A percentile compares a stretch with the other conserved stretches of the same genome.
phyloP scores from a whole-genome alignment of 2,113 vertebrate species.

The Maylandia zebra region DNA sequence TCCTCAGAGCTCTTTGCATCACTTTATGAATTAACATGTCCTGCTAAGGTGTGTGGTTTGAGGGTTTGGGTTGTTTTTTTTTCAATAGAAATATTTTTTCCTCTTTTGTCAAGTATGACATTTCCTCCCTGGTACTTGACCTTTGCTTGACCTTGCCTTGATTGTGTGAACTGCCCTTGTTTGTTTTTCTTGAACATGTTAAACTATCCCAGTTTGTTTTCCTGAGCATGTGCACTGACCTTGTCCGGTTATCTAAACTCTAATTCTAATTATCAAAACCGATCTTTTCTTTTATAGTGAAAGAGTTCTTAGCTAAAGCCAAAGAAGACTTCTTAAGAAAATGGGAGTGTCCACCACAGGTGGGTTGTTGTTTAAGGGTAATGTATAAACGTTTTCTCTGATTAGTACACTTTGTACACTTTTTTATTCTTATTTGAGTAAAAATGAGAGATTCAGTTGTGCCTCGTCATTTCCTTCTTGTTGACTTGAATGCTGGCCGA shows the following conservation, averaged over 20 bases:
- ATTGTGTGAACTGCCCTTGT: conserved; percentile 24
- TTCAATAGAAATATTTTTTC: background rate
- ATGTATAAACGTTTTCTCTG: background rate
- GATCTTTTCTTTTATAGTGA: conserved; percentile 78
- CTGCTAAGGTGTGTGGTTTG: conserved; percentile 63
- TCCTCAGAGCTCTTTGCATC: conserved; percentile 59
- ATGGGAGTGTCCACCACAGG: conserved; percentile 97
- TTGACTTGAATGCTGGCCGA: background rate
- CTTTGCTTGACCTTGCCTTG: conserved; percentile 47
- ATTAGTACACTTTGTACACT: background rate
- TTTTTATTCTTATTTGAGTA: background rate
- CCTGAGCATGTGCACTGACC: background rate
- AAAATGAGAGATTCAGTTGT: background rate
- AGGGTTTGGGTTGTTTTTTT: background rate
- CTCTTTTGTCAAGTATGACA: conserved; percentile 20
- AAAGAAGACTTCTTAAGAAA: conserved; percentile 99
- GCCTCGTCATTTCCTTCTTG: background rate
- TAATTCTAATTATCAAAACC: background rate
- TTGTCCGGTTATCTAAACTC: background rate
- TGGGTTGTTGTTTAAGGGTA: conserved; percentile 45
- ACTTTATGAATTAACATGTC: conserved; percentile 63
- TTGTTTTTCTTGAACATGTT: conserved; percentile 13
- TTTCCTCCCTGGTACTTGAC: conserved; percentile 28
- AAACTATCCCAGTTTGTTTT: background rate
- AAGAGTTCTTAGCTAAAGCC: conserved; percentile 99